Evolutionary conservation across 2,888 invertebrate genomes (phyloP), one percentile per base, ranked within the genome.

Genomic region (Leucoma salicis): DNA sequence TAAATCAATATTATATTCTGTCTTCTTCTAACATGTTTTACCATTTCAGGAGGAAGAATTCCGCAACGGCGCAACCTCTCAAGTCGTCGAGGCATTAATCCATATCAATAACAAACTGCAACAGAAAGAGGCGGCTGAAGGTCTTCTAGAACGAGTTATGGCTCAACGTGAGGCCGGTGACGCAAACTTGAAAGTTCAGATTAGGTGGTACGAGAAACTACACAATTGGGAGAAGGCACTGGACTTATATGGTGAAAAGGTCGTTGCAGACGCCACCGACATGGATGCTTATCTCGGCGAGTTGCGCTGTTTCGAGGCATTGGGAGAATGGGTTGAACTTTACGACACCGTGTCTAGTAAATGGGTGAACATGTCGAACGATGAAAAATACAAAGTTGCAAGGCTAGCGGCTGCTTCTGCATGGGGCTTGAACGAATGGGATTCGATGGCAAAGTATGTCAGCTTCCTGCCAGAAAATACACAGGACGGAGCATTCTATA

Each of bases 181-280:
- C 54, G 91, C 92, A 11, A 90, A 86, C 47, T 63, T 90, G 0
- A 79, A 88, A 58, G 87, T 87, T 3, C 87, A 88, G 78, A 97
- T 99, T 33, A 92, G 97, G 5, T 99, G 99, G 99, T 99, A 99
- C 78, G 99, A 99, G 77, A 99, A 99, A 80, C 89, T 99, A 1
- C 99, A 99, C 81, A 98, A 99, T 74, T 99, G 99, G 99, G 98
- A 99, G 64, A 97, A 97, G 72, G 99, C 99, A 0, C 86, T 99
- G 29, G 92, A 94, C 49, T 92, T 97, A 0, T 99, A 99, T 67
- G 92, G 94, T 35, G 93, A 94, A 37, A 95, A 96, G 66, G 82
- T 96, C 31, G 88, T 91, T 5, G 84, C 83, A 0, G 92, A 94
- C 52, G 84, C 91, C 0, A 85, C 91, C 6, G 95, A 97, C 67